Evolutionary conservation across 1,140 invertebrate species (phyloP).

Genomic region (Drosophila saltans): DNA sequence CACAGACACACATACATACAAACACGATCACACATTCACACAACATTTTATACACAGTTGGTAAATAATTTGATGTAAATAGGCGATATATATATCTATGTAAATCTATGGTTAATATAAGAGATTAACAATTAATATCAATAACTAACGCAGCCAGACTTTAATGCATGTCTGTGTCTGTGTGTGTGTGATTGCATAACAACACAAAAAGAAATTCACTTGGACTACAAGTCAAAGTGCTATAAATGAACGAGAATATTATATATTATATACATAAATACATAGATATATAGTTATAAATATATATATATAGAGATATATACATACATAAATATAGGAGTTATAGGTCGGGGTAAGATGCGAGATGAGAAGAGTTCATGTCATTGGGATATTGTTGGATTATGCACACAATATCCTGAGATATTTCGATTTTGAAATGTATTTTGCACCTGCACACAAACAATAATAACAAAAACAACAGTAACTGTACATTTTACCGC

Average conservation of each 20-base stretch:
- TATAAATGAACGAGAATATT: constrained; percentile 42
- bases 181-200: constrained; percentile 39
- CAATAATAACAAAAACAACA: constrained; percentile 24
- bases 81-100: background rate
- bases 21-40: constrained; percentile 10
- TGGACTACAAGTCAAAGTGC: constrained; percentile 67
- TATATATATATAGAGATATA: constrained; percentile 25
- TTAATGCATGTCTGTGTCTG: background rate
- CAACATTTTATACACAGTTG: background rate
- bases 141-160: constrained; percentile 1
- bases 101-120: constrained; percentile 8
- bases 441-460: constrained; percentile 47
- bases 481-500: constrained; percentile 4
- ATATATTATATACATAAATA: constrained; percentile 26
- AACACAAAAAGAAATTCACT: constrained; percentile 45
- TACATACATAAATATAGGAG: constrained; percentile 40
- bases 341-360: background rate
- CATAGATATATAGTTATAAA: constrained; percentile 40
- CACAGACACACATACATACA: constrained; percentile 25
- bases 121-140: background rate
- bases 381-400: constrained; percentile 4
- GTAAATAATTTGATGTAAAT: constrained; percentile 6
- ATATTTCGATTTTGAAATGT: constrained; percentile 35
- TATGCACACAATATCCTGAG: background rate
- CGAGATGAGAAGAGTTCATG: background rate